phyloP scores from a whole-genome alignment of 2,888 invertebrate genomes.

The Clitarchus hookeri region DNA sequence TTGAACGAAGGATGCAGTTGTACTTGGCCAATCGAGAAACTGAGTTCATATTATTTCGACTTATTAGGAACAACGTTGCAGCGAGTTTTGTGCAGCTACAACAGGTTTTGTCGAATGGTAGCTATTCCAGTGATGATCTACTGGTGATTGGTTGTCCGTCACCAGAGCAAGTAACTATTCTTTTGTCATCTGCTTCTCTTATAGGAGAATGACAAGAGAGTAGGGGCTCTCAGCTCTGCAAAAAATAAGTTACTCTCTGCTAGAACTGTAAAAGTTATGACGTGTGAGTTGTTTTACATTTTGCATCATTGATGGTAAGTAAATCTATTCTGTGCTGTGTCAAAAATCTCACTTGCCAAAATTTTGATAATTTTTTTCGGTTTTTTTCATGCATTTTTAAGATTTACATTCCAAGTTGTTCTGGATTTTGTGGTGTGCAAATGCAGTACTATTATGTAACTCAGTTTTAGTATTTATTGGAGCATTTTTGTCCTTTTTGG shows the following conservation, averaged over 20 bases:
- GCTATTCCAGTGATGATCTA: conserved; percentile 81
- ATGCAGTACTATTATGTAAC: too few relatives aligned
- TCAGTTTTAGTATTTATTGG: too few relatives aligned
- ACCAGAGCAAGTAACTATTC: conserved; percentile 89
- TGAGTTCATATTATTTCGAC: conserved; percentile 93
- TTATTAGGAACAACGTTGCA: conserved; percentile 91
- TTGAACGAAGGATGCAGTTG: conserved; percentile 90
- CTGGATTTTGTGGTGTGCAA: too few relatives aligned
- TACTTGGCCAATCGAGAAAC: conserved; percentile 97
- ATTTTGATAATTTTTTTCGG: neutral
- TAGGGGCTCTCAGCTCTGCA: neutral
- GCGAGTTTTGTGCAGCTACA: conserved; percentile 85
- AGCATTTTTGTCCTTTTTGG: too few relatives aligned
- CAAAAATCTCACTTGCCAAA: neutral
- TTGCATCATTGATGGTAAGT: too few relatives aligned
- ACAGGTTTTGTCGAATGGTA: conserved; percentile 71
- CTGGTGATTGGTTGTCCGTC: conserved; percentile 88
- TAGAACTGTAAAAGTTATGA: neutral
- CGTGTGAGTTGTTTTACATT: neutral
- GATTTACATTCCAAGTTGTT: neutral
- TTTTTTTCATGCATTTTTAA: neutral
- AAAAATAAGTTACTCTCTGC: neutral
- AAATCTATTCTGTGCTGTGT: too few relatives aligned
- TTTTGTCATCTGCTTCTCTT: conserved; percentile 62
- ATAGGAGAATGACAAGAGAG: conserved; percentile 24